Percentiles rank a stretch among this genome's conserved stretches.
phyloP scores from a whole-genome alignment of 2,888 invertebrate genomes.

The Sabellastarte sp. region DNA sequence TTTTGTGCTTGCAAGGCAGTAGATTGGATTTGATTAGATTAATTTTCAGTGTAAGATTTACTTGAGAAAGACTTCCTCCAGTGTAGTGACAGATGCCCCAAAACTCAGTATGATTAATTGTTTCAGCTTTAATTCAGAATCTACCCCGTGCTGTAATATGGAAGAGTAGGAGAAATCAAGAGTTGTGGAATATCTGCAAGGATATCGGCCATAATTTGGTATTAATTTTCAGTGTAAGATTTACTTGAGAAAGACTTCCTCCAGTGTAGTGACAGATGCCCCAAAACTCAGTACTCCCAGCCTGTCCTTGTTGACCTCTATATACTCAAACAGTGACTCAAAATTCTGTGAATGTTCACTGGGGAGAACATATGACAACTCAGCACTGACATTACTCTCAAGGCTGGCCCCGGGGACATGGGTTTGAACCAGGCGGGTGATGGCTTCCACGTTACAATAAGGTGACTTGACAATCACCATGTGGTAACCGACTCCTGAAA shows the following conservation, averaged over 20 bases:
- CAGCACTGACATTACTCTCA: slow-evolving; percentile 50
- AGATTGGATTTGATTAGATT: too few species aligned
- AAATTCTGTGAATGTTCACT: slow-evolving; percentile 36
- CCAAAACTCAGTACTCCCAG: slow-evolving; percentile 73
- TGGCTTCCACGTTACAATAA: slow-evolving; percentile 59
- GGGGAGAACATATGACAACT: slow-evolving; percentile 51
- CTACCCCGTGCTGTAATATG: too few species aligned
- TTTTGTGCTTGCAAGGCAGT: too few species aligned
- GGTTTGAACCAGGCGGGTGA: slow-evolving; percentile 67
- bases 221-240: too few species aligned
- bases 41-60: too few species aligned
- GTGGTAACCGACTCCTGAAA: slow-evolving; percentile 79
- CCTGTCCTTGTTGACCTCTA: slow-evolving; percentile 44
- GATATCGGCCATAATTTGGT: too few species aligned
- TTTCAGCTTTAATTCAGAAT: too few species aligned
- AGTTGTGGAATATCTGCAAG: too few species aligned
- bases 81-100: slow-evolving; percentile 81
- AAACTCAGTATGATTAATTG: too few species aligned
- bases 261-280: slow-evolving; percentile 80
- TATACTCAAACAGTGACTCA: slow-evolving; percentile 32
- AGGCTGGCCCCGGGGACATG: slow-evolving; percentile 70
- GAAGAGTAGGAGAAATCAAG: too few species aligned
- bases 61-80: slow-evolving; percentile 75
- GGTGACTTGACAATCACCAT: slow-evolving; percentile 68
- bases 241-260: slow-evolving; percentile 70